Percentiles rank a stretch among this genome's conserved stretches.
These are phyloP conservation scores for Meloe dianella DNA, from an alignment of 2,888 invertebrate genomes.

Conservation along the genomic window DNA sequence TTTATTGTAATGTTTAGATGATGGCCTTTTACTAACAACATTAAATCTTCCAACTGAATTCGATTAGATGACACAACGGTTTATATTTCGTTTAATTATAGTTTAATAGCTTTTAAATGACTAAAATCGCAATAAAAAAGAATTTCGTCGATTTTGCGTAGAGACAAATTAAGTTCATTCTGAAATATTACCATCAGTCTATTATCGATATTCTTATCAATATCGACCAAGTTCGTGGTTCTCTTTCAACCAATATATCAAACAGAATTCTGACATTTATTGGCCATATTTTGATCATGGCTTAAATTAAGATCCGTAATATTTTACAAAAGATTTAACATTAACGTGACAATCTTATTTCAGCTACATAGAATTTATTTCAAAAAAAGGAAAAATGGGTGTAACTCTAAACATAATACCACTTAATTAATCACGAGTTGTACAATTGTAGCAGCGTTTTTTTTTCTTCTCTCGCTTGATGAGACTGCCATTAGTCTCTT, in stretches of 20 bases:
- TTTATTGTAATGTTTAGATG: background rate
- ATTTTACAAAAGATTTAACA: background rate
- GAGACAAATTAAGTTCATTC: background rate
- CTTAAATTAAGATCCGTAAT: background rate
- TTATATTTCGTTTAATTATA: background rate
- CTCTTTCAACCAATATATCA: background rate
- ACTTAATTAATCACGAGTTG: background rate
- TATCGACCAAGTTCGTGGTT: background rate
- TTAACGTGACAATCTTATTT: background rate
- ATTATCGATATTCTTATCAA: background rate
- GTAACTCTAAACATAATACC: background rate
- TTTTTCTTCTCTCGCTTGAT: no score
- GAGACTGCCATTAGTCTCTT: background rate
- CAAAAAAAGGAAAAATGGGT: no score
- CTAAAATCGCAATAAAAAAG: background rate
- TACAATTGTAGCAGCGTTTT: background rate
- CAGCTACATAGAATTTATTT: background rate
- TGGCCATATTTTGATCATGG: background rate
- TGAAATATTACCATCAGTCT: background rate
- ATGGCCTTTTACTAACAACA: background rate
- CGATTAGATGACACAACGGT: background rate
- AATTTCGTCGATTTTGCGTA: background rate
- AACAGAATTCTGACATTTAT: constrained; percentile 6
- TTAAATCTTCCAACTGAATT: background rate
- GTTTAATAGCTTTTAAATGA: background rate